Evolutionary conservation across 2,888 invertebrate genomes (phyloP).

Genomic region (Mylabris sibirica): DNA sequence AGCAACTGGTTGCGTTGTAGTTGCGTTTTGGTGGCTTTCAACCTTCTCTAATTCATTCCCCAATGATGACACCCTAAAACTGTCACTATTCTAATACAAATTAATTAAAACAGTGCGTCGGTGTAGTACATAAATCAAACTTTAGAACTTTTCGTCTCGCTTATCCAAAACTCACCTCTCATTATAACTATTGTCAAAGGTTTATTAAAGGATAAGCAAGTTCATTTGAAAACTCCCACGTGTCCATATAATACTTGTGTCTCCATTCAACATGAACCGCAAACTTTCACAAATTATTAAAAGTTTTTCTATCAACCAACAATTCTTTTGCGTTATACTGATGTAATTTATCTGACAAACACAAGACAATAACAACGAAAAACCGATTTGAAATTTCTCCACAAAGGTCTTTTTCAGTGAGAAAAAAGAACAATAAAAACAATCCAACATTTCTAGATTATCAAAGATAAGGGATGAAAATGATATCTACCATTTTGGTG

Average conservation of each 20-base stretch:
- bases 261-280: background rate
- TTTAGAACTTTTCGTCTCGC: background rate
- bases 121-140: too few relatives aligned
- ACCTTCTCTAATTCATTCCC: too few relatives aligned
- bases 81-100: too few relatives aligned
- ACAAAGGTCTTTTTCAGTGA: too few relatives aligned
- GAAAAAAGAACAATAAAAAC: too few relatives aligned
- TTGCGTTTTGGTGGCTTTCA: too few relatives aligned
- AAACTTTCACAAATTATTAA: slow-evolving; percentile 1
- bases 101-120: too few relatives aligned
- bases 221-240: background rate
- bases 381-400: background rate
- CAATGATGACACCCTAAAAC: too few relatives aligned
- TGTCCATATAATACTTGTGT: background rate
- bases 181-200: background rate
- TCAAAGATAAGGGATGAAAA: too few relatives aligned
- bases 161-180: background rate
- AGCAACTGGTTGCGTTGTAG: too few relatives aligned
- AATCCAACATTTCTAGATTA: too few relatives aligned
- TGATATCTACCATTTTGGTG: too few relatives aligned
- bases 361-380: background rate
- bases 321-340: background rate
- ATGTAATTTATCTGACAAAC: background rate
- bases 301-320: slow-evolving; percentile 8
- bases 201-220: background rate